Conservation (phyloP, 2,113 vertebrate species). For the Malurus cyaneus region DNA sequence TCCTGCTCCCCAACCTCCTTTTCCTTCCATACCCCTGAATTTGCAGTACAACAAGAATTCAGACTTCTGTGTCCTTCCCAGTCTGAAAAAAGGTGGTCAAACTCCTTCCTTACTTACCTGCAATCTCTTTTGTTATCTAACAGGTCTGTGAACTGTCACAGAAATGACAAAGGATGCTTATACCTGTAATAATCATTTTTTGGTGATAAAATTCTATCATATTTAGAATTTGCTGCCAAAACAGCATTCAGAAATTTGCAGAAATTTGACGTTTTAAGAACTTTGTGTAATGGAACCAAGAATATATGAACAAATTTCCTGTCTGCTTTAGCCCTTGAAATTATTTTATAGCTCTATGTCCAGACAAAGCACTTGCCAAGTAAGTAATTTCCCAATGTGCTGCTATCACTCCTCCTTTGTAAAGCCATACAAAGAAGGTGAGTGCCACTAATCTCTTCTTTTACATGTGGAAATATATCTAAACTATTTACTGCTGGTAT, state of each 20-base stretch:
- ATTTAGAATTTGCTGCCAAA: not conserved
- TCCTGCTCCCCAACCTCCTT: accelerated
- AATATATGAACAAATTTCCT: not conserved
- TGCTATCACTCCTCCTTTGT: not conserved
- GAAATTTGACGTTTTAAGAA: not conserved
- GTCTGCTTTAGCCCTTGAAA: not conserved
- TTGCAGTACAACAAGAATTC: not conserved
- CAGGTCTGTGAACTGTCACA: not conserved
- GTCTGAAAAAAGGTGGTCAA: not conserved
- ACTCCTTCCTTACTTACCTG: not conserved
- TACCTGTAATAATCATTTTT: not conserved
- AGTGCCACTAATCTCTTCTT: not conserved
- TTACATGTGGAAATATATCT: not conserved
- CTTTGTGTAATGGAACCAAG: not conserved
- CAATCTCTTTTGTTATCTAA: not conserved
- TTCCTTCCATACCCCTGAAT: not conserved
- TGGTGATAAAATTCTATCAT: not conserved
- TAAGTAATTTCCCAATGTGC: not conserved
- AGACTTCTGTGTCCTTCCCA: not conserved
- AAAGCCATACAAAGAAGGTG: not conserved
- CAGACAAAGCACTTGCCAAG: not conserved
- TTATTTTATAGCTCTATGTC: not conserved
- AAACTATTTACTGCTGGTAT: not conserved
- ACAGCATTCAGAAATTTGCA: not conserved
- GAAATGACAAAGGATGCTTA: not conserved